These are phyloP conservation scores for Lepilemur septentrionalis DNA, from an alignment of 2,797 vertebrate genomes.

Conservation along the genomic window DNA sequence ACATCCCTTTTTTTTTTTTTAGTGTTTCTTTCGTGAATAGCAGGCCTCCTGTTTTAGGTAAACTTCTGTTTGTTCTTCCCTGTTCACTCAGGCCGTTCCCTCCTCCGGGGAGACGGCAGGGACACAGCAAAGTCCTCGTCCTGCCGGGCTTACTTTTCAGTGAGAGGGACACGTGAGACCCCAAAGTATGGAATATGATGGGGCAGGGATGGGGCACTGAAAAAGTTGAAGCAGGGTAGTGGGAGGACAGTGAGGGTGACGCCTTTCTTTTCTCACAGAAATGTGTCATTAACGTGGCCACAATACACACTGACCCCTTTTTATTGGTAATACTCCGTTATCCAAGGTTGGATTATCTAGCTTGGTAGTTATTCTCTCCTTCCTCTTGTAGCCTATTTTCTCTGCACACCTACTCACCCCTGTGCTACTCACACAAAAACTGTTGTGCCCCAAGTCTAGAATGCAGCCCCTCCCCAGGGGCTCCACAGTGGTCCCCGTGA, in stretches of 20 bases:
- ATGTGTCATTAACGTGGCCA: not conserved
- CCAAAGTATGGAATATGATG: not conserved
- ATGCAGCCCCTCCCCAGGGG: not conserved
- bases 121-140: not conserved
- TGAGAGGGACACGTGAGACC: not conserved
- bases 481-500: not conserved
- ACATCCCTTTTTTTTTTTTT: accelerated
- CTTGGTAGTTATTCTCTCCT: not conserved
- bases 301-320: not conserved
- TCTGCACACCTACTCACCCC: not conserved
- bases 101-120: not conserved
- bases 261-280: not conserved
- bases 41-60: not conserved
- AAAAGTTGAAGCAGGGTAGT: not conserved
- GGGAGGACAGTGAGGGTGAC: not conserved
- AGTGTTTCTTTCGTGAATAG: not conserved
- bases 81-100: not conserved
- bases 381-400: not conserved
- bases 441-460: not conserved
- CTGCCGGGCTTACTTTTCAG: not conserved
- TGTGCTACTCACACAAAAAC: not conserved
- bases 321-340: not conserved
- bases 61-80: not conserved
- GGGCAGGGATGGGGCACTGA: not conserved
- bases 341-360: not conserved